These are phyloP conservation scores for Ctenicera cuprea DNA, from an alignment of 2,888 invertebrate species.

Conservation along the genomic window DNA sequence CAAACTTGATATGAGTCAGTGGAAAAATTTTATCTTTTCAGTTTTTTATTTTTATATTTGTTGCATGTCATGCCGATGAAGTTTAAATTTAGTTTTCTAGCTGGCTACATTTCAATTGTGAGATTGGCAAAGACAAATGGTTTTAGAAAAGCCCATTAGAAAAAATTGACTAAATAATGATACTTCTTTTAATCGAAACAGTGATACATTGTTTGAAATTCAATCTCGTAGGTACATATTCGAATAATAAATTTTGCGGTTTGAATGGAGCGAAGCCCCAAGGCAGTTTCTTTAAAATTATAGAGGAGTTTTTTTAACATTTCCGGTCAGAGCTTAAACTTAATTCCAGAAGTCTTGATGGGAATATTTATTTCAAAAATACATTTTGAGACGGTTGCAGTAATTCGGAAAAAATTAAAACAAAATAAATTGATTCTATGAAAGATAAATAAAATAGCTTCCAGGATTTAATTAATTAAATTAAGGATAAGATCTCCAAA, in stretches of 20 bases:
- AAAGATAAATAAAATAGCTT: no score
- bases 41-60: background rate
- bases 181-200: constrained; percentile 6
- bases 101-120: constrained; percentile 13
- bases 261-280: background rate
- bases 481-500: no score
- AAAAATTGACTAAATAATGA: constrained; percentile 10
- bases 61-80: background rate
- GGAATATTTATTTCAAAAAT: no score
- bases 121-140: background rate
- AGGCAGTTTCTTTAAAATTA: no score
- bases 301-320: no score
- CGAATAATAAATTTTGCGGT: constrained; percentile 8
- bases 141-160: background rate
- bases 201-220: constrained; percentile 19
- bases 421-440: no score
- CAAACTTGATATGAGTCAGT: background rate
- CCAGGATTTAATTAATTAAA: no score
- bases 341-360: no score
- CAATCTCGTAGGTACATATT: background rate
- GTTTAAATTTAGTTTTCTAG: background rate
- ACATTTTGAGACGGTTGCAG: no score
- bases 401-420: no score
- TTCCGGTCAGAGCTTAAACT: no score
- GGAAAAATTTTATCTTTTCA: background rate